phyloP scores from a whole-genome alignment of 2,797 vertebrate genomes.

The Galaxias olidus region DNA sequence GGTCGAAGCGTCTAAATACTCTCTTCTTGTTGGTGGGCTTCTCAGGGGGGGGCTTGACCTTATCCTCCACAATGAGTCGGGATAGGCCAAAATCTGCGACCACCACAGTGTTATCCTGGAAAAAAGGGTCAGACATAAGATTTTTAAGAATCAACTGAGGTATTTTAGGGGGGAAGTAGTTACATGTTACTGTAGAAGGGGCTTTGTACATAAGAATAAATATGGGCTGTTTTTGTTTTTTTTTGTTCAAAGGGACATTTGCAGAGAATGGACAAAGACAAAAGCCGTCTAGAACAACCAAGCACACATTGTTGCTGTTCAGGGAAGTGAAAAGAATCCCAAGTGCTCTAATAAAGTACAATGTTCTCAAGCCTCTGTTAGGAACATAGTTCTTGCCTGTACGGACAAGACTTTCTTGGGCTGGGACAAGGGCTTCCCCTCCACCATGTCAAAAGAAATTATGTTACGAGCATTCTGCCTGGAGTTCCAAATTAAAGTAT shows the following conservation, averaged over 20 bases:
- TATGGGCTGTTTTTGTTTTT: too few relatives aligned
- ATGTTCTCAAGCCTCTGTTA: too few relatives aligned
- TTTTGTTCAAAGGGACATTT: too few relatives aligned
- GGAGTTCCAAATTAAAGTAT: too few relatives aligned
- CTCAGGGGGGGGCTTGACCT: constrained; percentile 81
- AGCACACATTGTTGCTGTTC: neutral
- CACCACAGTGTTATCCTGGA: constrained; percentile 89
- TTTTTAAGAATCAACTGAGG: too few relatives aligned
- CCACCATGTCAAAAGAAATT: neutral
- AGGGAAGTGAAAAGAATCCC: neutral
- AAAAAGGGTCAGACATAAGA: neutral
- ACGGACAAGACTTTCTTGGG: constrained; percentile 3
- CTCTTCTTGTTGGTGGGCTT: constrained; percentile 85
- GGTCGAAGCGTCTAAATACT: constrained; percentile 82
- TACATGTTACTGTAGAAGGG: too few relatives aligned
- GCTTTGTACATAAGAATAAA: too few relatives aligned
- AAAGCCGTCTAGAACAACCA: too few relatives aligned
- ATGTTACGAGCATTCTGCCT: too few relatives aligned
- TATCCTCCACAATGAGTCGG: constrained; percentile 88
- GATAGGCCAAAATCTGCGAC: constrained; percentile 94
- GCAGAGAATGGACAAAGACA: too few relatives aligned
- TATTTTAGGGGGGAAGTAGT: too few relatives aligned
- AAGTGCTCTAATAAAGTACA: neutral
- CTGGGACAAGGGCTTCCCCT: neutral
- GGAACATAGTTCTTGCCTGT: neutral